These are phyloP conservation scores for Crioceris asparagi DNA, from an alignment of 2,888 invertebrate species.

Conservation along the genomic window DNA sequence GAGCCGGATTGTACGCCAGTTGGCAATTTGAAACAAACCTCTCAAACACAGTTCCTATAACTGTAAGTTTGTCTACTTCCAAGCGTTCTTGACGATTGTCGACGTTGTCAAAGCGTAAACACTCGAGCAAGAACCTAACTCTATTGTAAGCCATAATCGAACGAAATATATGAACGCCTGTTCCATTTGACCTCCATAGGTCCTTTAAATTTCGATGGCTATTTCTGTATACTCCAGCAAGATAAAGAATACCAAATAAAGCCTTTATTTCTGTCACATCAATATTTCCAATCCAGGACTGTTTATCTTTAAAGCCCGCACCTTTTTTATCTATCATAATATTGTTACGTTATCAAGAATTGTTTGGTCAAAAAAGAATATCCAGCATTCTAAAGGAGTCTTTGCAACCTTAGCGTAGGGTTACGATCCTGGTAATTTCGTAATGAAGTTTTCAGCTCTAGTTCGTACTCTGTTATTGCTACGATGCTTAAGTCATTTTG, in stretches of 20 bases:
- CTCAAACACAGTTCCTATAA: neutral
- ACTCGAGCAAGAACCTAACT: conserved; percentile 2
- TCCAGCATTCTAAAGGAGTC: conserved; percentile 5
- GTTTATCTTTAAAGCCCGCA: neutral
- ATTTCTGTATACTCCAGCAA: conserved; percentile 4
- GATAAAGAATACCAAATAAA: conserved; percentile 4
- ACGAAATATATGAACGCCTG: conserved; percentile 4
- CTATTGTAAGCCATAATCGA: conserved; percentile 6
- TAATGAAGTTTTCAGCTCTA: too few species aligned
- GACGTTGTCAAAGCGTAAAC: conserved; percentile 3
- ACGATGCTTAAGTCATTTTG: too few species aligned
- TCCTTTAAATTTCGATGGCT: conserved; percentile 3
- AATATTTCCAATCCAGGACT: neutral
- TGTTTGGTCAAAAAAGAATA: conserved; percentile 4
- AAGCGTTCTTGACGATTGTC: neutral
- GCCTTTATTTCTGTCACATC: conserved; percentile 3
- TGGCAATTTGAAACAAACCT: conserved; percentile 4
- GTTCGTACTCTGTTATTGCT: too few species aligned
- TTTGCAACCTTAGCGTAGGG: conserved; percentile 3
- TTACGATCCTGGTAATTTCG: too few species aligned
- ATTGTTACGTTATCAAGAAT: conserved; percentile 1
- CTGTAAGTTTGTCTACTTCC: neutral
- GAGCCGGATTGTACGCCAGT: conserved; percentile 2
- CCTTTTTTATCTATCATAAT: neutral
- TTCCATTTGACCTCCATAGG: conserved; percentile 6